Percentiles rank a stretch among this genome's conserved stretches.
phyloP scores from a whole-genome alignment of 1,140 invertebrate species.

The Ips nitidus region DNA sequence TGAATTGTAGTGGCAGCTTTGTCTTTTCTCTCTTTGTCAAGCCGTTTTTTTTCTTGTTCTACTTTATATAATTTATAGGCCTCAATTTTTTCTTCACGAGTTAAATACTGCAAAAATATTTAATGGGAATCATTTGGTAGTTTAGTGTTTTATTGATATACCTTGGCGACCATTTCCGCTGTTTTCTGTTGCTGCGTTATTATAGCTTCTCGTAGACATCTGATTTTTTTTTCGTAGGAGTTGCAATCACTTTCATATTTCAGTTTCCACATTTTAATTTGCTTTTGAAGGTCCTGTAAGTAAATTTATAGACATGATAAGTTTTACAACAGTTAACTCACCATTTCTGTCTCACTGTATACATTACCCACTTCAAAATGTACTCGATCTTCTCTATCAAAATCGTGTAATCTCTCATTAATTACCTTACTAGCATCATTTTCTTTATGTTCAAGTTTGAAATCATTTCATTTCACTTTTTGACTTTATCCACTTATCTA shows the following conservation, averaged over 20 bases:
- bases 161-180: constrained; percentile 19
- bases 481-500: constrained; percentile 40
- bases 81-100: constrained; percentile 41
- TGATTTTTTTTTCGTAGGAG: constrained; percentile 38
- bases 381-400: constrained; percentile 39
- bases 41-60: constrained; percentile 38
- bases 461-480: constrained; percentile 37
- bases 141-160: constrained; percentile 2
- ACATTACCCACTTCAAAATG: constrained; percentile 39
- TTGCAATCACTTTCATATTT: constrained; percentile 44
- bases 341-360: constrained; percentile 31
- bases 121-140: neutral
- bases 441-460: constrained; percentile 26
- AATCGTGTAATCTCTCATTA: constrained; percentile 24
- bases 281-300: constrained; percentile 41
- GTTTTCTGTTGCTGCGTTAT: constrained; percentile 30
- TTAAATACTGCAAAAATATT: neutral
- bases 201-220: constrained; percentile 33
- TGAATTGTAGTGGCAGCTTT: constrained; percentile 55
- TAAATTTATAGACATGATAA: neutral
- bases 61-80: constrained; percentile 43
- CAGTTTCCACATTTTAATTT: constrained; percentile 42
- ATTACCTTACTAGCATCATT: constrained; percentile 28
- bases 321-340: constrained; percentile 26
- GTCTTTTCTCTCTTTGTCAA: constrained; percentile 33